Percentiles rank a stretch among this genome's conserved stretches.
Conservation (phyloP, 2,797 vertebrate genomes). For the Danionella dracula region DNA sequence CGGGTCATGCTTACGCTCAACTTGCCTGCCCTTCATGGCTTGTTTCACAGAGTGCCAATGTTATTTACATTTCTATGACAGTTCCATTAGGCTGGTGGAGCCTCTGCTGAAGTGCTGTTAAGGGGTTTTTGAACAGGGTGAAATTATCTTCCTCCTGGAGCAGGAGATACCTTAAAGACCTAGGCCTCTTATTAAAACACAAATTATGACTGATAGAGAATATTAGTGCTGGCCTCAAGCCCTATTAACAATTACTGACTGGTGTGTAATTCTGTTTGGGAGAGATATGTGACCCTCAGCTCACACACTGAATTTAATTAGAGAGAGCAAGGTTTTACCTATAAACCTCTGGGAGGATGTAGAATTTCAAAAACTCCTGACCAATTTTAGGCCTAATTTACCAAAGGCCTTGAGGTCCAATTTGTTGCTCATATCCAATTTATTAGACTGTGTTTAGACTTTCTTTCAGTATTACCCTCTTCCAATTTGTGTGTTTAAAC, state of each 20-base stretch:
- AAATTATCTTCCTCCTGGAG: constrained; percentile 34
- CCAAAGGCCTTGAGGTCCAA: too few relatives aligned
- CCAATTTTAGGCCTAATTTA: too few relatives aligned
- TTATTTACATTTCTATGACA: constrained; percentile 40
- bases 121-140: constrained; percentile 37
- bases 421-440: too few relatives aligned
- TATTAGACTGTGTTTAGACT: too few relatives aligned
- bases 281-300: constrained; percentile 16
- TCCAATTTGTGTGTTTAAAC: too few relatives aligned
- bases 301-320: constrained; percentile 8
- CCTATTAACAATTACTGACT: constrained; percentile 40
- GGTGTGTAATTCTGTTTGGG: constrained; percentile 40
- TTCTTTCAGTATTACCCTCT: too few relatives aligned
- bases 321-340: background rate
- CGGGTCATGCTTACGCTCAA: constrained; percentile 18
- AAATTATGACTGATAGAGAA: constrained; percentile 42
- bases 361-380: background rate
- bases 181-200: constrained; percentile 25
- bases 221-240: constrained; percentile 35
- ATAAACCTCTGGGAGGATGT: background rate
- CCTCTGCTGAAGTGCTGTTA: constrained; percentile 21
- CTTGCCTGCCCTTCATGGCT: constrained; percentile 38
- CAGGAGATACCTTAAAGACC: constrained; percentile 35
- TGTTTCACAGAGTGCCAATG: constrained; percentile 32
- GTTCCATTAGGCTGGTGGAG: constrained; percentile 27